phyloP scores from a whole-genome alignment of 2,888 invertebrate species.

The Cheiracanthium punctorium region DNA sequence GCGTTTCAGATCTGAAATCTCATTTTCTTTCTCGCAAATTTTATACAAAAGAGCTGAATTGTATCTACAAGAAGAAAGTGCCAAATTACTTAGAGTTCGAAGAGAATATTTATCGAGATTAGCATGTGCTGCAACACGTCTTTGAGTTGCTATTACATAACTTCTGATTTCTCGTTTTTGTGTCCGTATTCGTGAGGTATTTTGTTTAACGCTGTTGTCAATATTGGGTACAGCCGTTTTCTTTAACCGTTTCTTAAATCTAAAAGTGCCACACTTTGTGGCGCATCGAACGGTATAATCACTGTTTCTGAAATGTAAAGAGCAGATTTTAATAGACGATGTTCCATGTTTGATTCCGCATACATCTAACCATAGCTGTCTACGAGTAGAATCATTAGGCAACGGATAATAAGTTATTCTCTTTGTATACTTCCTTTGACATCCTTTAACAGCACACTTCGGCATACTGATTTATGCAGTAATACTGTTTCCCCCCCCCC shows the following conservation, averaged over 20 bases:
- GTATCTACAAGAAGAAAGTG: not conserved
- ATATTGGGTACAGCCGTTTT: not conserved
- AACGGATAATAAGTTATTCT: not conserved
- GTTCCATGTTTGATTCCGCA: not conserved
- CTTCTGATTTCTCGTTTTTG: conserved; percentile 19
- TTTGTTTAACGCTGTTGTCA: not conserved
- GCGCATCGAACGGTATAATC: not conserved
- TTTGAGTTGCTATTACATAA: not conserved
- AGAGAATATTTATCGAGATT: not conserved
- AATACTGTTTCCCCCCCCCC: too few relatives aligned
- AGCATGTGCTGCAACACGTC: not conserved
- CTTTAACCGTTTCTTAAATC: not conserved
- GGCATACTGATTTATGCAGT: too few relatives aligned
- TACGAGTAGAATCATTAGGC: not conserved
- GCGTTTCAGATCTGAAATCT: not conserved
- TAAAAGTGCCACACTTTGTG: too few relatives aligned
- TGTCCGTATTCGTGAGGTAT: not conserved
- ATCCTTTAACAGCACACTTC: not conserved
- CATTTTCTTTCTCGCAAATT: not conserved
- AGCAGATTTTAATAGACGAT: not conserved
- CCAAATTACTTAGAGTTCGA: not conserved
- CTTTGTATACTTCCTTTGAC: not conserved
- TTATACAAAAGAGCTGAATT: not conserved
- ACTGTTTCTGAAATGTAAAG: conserved; percentile 5
- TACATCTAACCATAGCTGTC: not conserved